These are phyloP conservation scores for Zapornia atra DNA, from an alignment of 2,113 vertebrate genomes.

Conservation along the genomic window DNA sequence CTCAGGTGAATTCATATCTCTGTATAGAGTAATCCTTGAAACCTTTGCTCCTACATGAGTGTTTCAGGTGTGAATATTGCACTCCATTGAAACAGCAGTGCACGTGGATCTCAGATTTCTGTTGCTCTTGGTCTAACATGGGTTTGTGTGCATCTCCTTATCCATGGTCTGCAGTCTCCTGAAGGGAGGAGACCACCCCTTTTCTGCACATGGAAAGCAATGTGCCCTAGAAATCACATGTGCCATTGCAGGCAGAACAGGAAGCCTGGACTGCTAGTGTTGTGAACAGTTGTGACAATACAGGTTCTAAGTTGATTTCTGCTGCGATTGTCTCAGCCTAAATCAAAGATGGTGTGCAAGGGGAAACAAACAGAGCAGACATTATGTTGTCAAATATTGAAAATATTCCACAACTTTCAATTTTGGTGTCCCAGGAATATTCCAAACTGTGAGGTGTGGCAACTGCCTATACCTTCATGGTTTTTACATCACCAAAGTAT, in stretches of 20 bases:
- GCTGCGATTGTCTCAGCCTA: background rate
- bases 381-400: background rate
- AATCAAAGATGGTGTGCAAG: background rate
- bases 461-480: background rate
- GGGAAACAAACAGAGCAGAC: background rate
- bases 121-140: background rate
- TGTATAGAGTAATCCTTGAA: background rate
- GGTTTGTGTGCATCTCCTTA: background rate
- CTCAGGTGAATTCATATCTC: background rate
- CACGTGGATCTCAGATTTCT: background rate
- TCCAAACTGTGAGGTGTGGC: background rate
- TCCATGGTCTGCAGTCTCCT: background rate
- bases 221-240: rapidly evolving
- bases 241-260: background rate
- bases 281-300: background rate
- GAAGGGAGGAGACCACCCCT: background rate
- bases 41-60: background rate
- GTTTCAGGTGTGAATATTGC: background rate
- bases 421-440: background rate
- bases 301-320: background rate
- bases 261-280: background rate
- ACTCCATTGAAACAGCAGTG: background rate
- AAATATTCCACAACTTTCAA: background rate
- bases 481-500: background rate
- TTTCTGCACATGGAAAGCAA: background rate